Base-by-base conservation (phyloP, 2,888 invertebrate genomes). In the Choristoneura rosaceana region DNA sequence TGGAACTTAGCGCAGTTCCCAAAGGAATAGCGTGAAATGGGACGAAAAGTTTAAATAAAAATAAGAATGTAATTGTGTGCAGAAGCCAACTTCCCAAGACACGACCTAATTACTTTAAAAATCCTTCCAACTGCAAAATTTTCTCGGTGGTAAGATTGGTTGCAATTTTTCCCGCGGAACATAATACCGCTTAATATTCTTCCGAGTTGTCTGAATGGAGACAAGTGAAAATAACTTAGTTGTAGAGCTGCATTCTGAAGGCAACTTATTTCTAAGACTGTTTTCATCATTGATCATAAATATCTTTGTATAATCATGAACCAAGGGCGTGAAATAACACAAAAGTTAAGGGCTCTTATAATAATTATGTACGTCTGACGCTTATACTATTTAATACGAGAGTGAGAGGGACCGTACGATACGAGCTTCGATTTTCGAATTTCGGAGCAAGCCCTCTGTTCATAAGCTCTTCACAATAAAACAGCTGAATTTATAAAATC, bases 131-230 rank as follows among this genome's bases (percentile, higher is more conserved):
- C 68, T 61, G 47, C 65, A 61, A 61, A 47, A 25, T 64, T 61
- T 47, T 50, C 60, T 59, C 34, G 45, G 47, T 50, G 58, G 34
- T 60, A 71, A 74, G 66, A 75, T 71, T 64, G 70, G 43, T 25
- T 10, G 65, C 69, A 65, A 74, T 74, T 74, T 75, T 69, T 66
- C 73, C 67, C 59, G 14, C 12, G 52, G 43, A 58, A 75, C 47
- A 73, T 65, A 71, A 43, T 12, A 60, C 55, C 60, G 55, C 65
- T 50, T 50, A 69, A 52, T 61, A 68, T 38, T 59, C 60, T 47
- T 59, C 68, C 60, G 60, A 45, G 47, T 7, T 50, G 25, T 17
- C 50, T 14, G 25, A 58, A 59, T 5, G 14, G 41, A 50, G 38
- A 34, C 14, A 25, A 9, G 50, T 52, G 50, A 50, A 50, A 25